phyloP scores from a whole-genome alignment of 2,113 vertebrate species.

The Steatornis caripensis region DNA sequence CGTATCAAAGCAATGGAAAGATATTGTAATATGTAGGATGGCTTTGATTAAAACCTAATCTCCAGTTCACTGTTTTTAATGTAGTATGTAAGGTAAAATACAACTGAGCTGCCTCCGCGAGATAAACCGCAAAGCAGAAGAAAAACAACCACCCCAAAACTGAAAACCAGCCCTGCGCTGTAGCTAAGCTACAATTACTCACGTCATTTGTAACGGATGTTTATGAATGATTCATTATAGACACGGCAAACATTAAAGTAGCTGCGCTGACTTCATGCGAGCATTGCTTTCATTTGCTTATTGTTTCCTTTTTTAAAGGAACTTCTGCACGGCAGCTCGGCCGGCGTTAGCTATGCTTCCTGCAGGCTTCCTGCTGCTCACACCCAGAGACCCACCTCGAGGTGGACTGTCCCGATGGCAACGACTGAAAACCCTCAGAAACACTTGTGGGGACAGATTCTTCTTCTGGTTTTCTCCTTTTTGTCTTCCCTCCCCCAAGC shows the following conservation, averaged over 20 bases:
- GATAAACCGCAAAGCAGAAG: conserved; percentile 17
- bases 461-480: background rate
- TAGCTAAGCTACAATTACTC: background rate
- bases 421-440: background rate
- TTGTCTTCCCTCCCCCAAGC: background rate
- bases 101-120: background rate
- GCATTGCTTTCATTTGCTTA: background rate
- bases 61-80: background rate
- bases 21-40: conserved; percentile 35
- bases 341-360: background rate
- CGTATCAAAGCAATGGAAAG: conserved; percentile 57
- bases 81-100: background rate
- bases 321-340: background rate
- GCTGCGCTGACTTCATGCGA: background rate
- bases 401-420: background rate
- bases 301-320: background rate
- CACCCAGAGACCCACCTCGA: background rate
- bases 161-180: background rate
- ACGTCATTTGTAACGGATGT: background rate
- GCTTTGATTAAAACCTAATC: conserved; percentile 21
- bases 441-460: background rate
- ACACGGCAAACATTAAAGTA: background rate
- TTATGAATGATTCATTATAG: conserved; percentile 8
- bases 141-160: background rate
- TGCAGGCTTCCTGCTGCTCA: background rate